Percentiles rank a stretch among this genome's conserved stretches.
These are phyloP conservation scores for Tetropium fuscum DNA, from an alignment of 2,888 invertebrate genomes.

Conservation along the genomic window DNA sequence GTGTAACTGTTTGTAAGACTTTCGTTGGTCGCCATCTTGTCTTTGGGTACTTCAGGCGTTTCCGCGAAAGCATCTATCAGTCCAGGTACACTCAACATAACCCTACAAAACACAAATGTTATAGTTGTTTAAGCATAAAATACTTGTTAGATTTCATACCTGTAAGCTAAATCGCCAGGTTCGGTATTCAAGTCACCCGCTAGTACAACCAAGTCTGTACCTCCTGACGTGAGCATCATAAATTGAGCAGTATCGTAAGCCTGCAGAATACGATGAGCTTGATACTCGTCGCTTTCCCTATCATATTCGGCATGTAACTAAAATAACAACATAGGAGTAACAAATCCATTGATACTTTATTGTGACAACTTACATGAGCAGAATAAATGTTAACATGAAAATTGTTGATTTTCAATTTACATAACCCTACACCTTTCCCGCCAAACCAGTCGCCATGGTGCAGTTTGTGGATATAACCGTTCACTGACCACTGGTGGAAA, in stretches of 20 bases:
- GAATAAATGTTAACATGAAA: slow-evolving; percentile 87
- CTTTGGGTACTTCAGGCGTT: slow-evolving; percentile 54
- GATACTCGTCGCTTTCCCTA: slow-evolving; percentile 85
- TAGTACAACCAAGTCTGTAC: slow-evolving; percentile 85
- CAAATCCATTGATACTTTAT: background rate
- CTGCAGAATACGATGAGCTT: slow-evolving; percentile 92
- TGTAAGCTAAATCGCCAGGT: slow-evolving; percentile 86
- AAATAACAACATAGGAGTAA: slow-evolving; percentile 48
- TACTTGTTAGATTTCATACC: slow-evolving; percentile 57
- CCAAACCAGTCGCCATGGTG: slow-evolving; percentile 99
- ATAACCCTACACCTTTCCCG: slow-evolving; percentile 93
- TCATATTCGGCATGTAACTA: slow-evolving; percentile 97
- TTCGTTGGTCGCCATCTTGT: slow-evolving; percentile 79
- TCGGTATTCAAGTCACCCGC: slow-evolving; percentile 96
- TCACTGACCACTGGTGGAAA: slow-evolving; percentile 95
- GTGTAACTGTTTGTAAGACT: slow-evolving; percentile 88
- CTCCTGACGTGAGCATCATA: slow-evolving; percentile 83
- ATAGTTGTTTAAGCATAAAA: too few species aligned
- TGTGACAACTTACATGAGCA: slow-evolving; percentile 82
- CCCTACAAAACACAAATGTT: slow-evolving; percentile 57
- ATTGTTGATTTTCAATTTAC: slow-evolving; percentile 77
- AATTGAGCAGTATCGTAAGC: slow-evolving; percentile 96
- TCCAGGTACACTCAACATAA: slow-evolving; percentile 71
- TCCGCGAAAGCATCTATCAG: slow-evolving; percentile 68
- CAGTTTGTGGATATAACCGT: slow-evolving; percentile 95